Percentiles rank a stretch among this genome's conserved stretches.
Conservation (phyloP, 2,797 vertebrate species). For the Semaprochilodus insignis region DNA sequence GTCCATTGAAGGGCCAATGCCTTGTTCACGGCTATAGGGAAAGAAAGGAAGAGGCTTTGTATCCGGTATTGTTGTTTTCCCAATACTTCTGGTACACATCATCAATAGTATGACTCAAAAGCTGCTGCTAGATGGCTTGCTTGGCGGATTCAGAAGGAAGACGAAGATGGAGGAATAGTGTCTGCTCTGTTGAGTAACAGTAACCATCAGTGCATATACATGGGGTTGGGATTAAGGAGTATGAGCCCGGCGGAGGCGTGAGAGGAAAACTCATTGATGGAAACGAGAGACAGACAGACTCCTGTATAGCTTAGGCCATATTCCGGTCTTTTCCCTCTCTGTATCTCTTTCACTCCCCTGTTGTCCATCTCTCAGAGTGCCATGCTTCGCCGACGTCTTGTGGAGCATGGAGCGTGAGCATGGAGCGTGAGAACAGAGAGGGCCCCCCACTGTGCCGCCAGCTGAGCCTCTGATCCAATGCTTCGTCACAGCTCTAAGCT, state of each 20-base stretch:
- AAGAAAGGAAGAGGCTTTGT: background rate
- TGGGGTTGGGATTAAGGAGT: background rate
- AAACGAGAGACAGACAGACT: slow-evolving; percentile 41
- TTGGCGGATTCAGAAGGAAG: slow-evolving; percentile 4
- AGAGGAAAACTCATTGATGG: slow-evolving; percentile 31
- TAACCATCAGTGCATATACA: background rate
- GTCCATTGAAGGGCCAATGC: slow-evolving; percentile 10
- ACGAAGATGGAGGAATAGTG: background rate
- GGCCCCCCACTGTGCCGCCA: slow-evolving; percentile 16
- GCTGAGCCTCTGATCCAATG: slow-evolving; percentile 36
- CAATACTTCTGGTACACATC: background rate
- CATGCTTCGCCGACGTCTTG: slow-evolving; percentile 26
- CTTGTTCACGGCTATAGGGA: background rate
- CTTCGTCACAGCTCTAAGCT: slow-evolving; percentile 24
- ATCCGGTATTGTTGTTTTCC: background rate
- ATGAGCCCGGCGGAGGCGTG: slow-evolving; percentile 6
- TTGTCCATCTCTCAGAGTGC: background rate
- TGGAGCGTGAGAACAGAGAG: background rate
- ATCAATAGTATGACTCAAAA: background rate
- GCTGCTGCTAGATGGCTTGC: slow-evolving; percentile 5
- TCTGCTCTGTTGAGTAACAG: slow-evolving; percentile 2
- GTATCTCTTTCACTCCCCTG: background rate
- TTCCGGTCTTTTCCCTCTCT: background rate
- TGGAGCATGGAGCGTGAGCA: background rate
- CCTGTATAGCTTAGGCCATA: slow-evolving; percentile 3